Conservation (phyloP, 2,797 vertebrate genomes). For the Sparidentex hasta region DNA sequence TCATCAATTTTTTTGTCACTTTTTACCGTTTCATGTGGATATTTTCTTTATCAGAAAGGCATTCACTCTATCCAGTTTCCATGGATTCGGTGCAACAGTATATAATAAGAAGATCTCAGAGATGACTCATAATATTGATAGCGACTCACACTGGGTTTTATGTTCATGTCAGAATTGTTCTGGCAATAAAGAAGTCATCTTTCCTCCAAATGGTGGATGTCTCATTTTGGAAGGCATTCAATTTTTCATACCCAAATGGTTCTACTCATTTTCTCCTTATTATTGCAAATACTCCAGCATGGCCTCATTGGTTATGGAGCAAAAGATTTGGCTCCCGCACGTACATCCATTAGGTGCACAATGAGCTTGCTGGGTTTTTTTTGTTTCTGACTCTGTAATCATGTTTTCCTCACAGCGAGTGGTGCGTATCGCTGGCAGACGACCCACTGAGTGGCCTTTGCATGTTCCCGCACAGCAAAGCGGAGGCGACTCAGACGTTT, state of each 20-base stretch:
- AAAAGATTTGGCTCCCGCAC: not conserved
- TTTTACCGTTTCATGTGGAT: not conserved
- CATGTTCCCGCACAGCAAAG: constrained; percentile 14
- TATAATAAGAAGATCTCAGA: not conserved
- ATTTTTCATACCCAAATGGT: constrained; percentile 20
- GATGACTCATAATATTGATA: constrained; percentile 3
- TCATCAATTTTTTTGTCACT: not conserved
- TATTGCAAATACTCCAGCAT: not conserved
- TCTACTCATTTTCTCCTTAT: constrained; percentile 33
- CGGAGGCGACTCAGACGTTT: constrained; percentile 24
- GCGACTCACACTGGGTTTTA: constrained; percentile 16
- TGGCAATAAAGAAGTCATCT: constrained; percentile 3
- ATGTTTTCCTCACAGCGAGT: constrained; percentile 58
- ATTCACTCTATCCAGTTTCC: not conserved
- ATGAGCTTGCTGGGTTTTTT: constrained; percentile 33
- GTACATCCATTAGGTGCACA: constrained; percentile 28
- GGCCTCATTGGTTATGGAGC: constrained; percentile 2
- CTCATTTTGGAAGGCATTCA: constrained; percentile 3
- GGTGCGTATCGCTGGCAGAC: constrained; percentile 29
- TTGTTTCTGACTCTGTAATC: constrained; percentile 42
- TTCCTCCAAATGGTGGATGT: constrained; percentile 22
- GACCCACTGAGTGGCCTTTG: constrained; percentile 55
- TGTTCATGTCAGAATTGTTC: constrained; percentile 2
- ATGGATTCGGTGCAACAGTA: not conserved
- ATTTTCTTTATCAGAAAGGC: not conserved